A percentile compares a stretch with the other conserved stretches of the same genome.
These are phyloP conservation scores for Diarsia brunnea DNA, from an alignment of 2,888 invertebrate species.

Conservation along the genomic window DNA sequence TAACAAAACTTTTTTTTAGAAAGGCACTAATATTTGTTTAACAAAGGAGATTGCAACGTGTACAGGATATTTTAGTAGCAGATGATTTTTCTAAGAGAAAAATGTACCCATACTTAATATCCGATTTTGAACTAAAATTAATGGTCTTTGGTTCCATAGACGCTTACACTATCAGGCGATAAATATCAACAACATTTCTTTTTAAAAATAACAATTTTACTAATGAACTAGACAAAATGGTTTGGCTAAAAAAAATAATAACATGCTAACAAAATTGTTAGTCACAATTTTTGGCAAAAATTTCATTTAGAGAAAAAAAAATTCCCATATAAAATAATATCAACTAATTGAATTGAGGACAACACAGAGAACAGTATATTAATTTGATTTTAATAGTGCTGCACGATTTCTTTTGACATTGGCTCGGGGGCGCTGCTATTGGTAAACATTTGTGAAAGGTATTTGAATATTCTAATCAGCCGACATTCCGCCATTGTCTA, in stretches of 20 bases:
- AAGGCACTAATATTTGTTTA: conserved; percentile 43
- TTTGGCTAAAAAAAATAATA: neutral
- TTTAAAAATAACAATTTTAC: neutral
- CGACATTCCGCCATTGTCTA: no score
- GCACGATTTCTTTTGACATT: neutral
- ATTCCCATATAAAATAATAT: conserved; percentile 23
- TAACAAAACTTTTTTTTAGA: neutral
- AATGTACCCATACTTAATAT: neutral
- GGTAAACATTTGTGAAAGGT: neutral
- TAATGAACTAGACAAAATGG: neutral
- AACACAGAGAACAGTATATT: neutral
- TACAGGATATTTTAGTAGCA: neutral
- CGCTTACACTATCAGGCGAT: neutral
- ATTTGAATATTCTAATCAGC: no score
- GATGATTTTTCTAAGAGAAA: conserved; percentile 14
- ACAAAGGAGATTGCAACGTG: conserved; percentile 31
- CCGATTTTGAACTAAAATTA: neutral
- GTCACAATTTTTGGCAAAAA: conserved; percentile 28
- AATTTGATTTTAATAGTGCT: conserved; percentile 24
- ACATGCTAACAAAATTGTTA: conserved; percentile 33
- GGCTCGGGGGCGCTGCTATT: neutral
- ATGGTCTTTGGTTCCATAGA: neutral
- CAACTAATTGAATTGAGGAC: neutral
- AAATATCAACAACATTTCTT: neutral
- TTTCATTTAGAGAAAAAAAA: neutral